phyloP scores from a whole-genome alignment of 2,113 vertebrate genomes.

The Piliocolobus tephrosceles region DNA sequence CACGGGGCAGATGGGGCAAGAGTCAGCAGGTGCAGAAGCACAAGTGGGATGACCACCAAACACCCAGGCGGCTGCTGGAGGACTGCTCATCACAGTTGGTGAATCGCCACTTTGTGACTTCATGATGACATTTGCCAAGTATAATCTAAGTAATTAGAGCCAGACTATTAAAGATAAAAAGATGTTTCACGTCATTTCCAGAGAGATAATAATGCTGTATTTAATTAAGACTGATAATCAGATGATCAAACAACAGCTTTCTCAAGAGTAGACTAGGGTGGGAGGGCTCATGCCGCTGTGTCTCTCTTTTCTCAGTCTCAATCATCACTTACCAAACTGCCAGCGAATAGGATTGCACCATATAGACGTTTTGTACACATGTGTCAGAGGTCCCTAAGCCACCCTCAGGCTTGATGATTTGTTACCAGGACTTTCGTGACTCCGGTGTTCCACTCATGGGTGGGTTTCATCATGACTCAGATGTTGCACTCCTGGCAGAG shows the following conservation, averaged over 20 bases:
- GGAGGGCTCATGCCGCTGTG: too few species aligned
- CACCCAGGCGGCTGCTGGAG: too few species aligned
- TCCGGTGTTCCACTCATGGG: neutral
- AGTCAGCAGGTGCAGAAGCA: neutral
- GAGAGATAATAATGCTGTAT: neutral
- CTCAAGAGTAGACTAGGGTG: neutral
- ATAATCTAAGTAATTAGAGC: neutral
- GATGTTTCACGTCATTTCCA: neutral
- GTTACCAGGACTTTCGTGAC: neutral
- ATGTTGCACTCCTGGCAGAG: too few species aligned
- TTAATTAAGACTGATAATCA: neutral
- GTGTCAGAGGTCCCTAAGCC: neutral
- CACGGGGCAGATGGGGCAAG: neutral
- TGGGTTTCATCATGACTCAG: neutral
- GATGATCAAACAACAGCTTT: neutral
- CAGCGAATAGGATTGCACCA: too few species aligned
- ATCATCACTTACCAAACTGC: neutral
- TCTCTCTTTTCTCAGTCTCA: neutral
- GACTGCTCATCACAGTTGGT: neutral
- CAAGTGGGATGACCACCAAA: rapidly evolving
- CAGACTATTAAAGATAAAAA: neutral
- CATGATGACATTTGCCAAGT: neutral
- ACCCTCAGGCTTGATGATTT: too few species aligned
- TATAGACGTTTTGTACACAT: neutral
- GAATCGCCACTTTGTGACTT: neutral